These are phyloP conservation scores for Cantharis rufa DNA, from an alignment of 2,888 invertebrate genomes.

Conservation along the genomic window DNA sequence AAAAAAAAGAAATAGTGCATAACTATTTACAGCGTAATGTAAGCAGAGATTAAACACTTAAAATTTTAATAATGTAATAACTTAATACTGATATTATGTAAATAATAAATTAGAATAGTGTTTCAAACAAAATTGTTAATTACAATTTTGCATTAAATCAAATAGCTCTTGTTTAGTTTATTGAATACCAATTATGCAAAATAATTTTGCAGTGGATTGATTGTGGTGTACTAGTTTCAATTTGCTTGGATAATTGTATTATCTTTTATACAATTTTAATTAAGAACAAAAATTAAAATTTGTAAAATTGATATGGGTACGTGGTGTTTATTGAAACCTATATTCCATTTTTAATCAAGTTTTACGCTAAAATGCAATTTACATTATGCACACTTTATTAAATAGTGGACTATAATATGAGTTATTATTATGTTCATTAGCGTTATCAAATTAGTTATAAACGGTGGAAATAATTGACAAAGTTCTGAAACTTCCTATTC, in stretches of 20 bases:
- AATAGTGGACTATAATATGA: not conserved
- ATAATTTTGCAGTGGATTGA: not conserved
- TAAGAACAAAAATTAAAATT: conserved; percentile 15
- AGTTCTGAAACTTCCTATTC: not conserved
- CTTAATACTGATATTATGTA: not conserved
- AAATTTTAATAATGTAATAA: not conserved
- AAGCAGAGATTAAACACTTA: not conserved
- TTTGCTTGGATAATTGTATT: conserved; percentile 35
- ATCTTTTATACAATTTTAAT: conserved; percentile 32
- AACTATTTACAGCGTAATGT: not conserved
- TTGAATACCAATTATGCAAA: not conserved
- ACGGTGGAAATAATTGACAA: not conserved
- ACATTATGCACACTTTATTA: not conserved
- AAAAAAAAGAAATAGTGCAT: not conserved
- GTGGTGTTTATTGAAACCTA: not conserved
- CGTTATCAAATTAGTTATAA: not conserved
- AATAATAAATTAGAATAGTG: not conserved
- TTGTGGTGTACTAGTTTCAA: conserved; percentile 27
- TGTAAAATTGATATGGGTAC: conserved; percentile 13
- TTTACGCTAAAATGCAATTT: not conserved
- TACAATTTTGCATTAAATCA: not conserved
- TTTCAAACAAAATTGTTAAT: not conserved
- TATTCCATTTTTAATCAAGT: not conserved
- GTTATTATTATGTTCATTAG: not conserved
- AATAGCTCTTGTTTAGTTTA: not conserved